Conservation (phyloP, 2,888 invertebrate genomes). For the Griposia aprilina region DNA sequence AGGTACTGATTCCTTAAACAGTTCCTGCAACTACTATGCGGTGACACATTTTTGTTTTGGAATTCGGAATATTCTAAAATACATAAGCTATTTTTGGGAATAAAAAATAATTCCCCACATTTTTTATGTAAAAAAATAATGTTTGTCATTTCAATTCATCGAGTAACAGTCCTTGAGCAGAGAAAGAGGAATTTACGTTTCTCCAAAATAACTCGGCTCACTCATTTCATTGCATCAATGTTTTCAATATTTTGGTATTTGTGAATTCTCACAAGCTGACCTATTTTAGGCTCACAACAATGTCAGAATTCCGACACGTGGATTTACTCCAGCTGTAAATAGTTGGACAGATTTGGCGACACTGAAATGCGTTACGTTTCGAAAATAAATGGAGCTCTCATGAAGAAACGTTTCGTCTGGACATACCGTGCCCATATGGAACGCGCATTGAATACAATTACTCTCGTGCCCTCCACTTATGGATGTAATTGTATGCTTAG, state of each 20-base stretch:
- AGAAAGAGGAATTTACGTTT: constrained; percentile 41
- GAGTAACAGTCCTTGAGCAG: constrained; percentile 26
- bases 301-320: constrained; percentile 74
- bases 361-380: constrained; percentile 58
- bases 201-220: constrained; percentile 43
- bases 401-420: constrained; percentile 69
- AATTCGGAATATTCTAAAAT: neutral
- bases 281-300: constrained; percentile 77
- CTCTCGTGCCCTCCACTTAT: constrained; percentile 74
- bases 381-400: constrained; percentile 68
- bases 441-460: constrained; percentile 81
- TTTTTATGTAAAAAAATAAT: neutral
- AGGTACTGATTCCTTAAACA: too few relatives aligned
- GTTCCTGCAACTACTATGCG: neutral
- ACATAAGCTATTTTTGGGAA: neutral
- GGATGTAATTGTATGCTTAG: constrained; percentile 77
- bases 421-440: constrained; percentile 65
- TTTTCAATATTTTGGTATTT: constrained; percentile 70
- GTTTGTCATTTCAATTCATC: constrained; percentile 22
- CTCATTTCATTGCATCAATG: constrained; percentile 57
- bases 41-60: neutral
- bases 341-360: constrained; percentile 66
- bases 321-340: constrained; percentile 70
- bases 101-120: constrained; percentile 4
- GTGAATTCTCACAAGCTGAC: constrained; percentile 66